Conservation (phyloP, 2,113 vertebrate species). For the Dipodomys ordii region DNA sequence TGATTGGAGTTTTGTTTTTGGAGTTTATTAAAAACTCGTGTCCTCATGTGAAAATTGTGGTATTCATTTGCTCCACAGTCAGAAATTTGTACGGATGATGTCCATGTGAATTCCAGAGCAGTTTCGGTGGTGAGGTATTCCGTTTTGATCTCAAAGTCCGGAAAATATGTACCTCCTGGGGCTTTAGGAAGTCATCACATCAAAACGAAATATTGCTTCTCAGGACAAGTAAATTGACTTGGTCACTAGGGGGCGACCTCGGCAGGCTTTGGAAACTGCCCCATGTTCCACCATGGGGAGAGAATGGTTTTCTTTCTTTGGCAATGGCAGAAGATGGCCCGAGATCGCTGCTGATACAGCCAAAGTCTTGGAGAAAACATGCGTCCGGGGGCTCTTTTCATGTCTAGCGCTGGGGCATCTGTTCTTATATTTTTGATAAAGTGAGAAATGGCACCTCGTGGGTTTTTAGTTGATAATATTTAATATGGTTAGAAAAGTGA, state of each 20-base stretch:
- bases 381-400: not conserved
- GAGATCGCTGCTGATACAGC: no score
- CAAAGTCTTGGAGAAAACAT: not conserved
- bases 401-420: not conserved
- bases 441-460: not conserved
- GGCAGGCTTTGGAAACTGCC: constrained; percentile 65
- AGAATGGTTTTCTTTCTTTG: not conserved
- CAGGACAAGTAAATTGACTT: constrained; percentile 21
- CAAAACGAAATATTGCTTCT: not conserved
- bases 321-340: no score
- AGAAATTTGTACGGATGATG: not conserved
- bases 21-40: not conserved
- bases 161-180: not conserved
- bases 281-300: not conserved
- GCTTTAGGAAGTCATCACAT: not conserved
- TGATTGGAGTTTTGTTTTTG: not conserved
- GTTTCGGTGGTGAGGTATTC: not conserved
- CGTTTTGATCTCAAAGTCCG: not conserved
- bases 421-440: not conserved
- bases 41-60: not conserved
- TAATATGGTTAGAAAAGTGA: not conserved
- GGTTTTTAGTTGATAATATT: not conserved
- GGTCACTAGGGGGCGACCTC: constrained; percentile 67
- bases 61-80: not conserved
- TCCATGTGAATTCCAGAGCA: not conserved